Conservation (phyloP, 2,113 vertebrate species). For the Phalacrocorax aristotelis region DNA sequence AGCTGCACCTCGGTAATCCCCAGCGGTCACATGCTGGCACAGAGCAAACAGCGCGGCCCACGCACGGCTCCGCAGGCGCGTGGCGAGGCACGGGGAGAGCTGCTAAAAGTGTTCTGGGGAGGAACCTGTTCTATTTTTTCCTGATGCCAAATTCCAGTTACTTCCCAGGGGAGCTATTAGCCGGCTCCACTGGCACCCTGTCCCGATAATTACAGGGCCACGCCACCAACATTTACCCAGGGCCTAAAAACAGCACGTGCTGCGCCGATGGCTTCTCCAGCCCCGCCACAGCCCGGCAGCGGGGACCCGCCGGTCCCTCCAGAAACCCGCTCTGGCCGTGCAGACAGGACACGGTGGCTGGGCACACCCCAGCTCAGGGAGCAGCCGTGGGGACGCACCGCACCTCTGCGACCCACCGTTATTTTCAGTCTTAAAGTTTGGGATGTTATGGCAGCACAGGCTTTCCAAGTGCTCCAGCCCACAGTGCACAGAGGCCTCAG, state of each 20-base stretch:
- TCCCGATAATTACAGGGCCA: not conserved
- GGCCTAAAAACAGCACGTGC: not conserved
- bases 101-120: not conserved
- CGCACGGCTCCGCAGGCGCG: not conserved
- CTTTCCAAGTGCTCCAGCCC: not conserved
- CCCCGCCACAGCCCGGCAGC: not conserved
- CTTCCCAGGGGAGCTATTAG: not conserved
- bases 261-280: not conserved
- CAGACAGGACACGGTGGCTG: accelerated
- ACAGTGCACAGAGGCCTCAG: not conserved
- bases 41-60: not conserved
- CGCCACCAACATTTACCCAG: not conserved
- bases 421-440: not conserved
- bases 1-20: not conserved
- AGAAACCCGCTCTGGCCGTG: not conserved
- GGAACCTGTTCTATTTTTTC: constrained; percentile 36
- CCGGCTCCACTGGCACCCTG: not conserved
- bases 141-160: not conserved
- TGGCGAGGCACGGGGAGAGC: not conserved
- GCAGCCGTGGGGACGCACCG: not conserved
- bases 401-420: accelerated
- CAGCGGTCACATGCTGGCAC: accelerated
- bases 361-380: not conserved
- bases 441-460: not conserved
- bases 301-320: not conserved